Percentiles rank a stretch among this genome's conserved stretches.
These are phyloP conservation scores for Euglossa dilemma DNA, from an alignment of 1,140 invertebrate genomes.

Conservation along the genomic window DNA sequence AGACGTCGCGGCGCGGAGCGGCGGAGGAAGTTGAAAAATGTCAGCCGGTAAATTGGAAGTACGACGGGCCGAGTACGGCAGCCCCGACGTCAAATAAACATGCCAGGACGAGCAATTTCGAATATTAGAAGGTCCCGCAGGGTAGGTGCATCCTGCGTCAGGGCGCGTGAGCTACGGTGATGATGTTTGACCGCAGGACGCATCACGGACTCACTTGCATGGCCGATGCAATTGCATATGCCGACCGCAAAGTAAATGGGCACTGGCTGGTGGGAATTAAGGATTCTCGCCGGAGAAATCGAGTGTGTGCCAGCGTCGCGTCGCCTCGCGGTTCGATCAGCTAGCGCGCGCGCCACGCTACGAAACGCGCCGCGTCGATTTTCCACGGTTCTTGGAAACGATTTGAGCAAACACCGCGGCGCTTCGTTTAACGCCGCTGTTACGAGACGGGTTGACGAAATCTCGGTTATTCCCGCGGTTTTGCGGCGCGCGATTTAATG, in stretches of 20 bases:
- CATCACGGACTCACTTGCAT: slow-evolving; percentile 67
- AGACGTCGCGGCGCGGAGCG: slow-evolving; percentile 40
- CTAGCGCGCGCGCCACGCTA: too few relatives aligned
- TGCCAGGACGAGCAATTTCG: slow-evolving; percentile 76
- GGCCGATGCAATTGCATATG: slow-evolving; percentile 73
- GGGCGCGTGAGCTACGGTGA: slow-evolving; percentile 78
- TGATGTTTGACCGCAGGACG: slow-evolving; percentile 78
- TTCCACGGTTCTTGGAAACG: slow-evolving; percentile 26
- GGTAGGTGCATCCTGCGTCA: slow-evolving; percentile 76
- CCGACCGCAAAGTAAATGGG: slow-evolving; percentile 75
- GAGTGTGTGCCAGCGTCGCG: too few relatives aligned
- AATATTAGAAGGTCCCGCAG: slow-evolving; percentile 77
- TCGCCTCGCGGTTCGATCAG: neutral
- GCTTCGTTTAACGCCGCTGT: slow-evolving; percentile 2
- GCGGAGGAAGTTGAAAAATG: slow-evolving; percentile 73
- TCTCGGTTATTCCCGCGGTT: slow-evolving; percentile 2
- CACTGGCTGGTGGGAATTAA: slow-evolving; percentile 71
- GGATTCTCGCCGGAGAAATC: slow-evolving; percentile 59
- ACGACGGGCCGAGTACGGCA: slow-evolving; percentile 70
- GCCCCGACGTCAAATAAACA: slow-evolving; percentile 79
- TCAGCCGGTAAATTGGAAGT: slow-evolving; percentile 77
- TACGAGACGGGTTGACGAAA: slow-evolving; percentile 24
- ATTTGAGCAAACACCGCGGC: neutral
- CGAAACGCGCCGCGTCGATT: neutral
- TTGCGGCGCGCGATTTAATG: slow-evolving; percentile 15